These are phyloP conservation scores for Heterotis niloticus DNA, from an alignment of 2,113 vertebrate species.

Conservation along the genomic window DNA sequence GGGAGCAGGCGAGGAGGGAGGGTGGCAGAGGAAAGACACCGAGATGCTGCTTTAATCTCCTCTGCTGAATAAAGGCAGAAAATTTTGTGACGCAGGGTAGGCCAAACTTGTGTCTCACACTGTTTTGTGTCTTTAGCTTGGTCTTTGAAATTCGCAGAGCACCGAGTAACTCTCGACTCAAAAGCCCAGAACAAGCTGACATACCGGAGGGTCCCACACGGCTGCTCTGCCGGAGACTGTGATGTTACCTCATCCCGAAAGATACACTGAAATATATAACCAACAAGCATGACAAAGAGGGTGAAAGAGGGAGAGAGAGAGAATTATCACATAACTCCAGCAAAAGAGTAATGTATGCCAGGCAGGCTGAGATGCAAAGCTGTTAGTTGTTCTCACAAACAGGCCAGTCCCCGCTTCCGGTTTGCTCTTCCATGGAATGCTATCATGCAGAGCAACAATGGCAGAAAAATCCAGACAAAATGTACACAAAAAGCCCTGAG, in stretches of 20 bases:
- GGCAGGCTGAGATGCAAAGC: not conserved
- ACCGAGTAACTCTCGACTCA: not conserved
- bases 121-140: constrained; percentile 22
- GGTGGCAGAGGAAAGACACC: constrained; percentile 30
- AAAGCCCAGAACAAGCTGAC: not conserved
- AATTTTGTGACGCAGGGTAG: constrained; percentile 22
- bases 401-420: no score
- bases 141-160: not conserved
- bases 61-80: constrained; percentile 33
- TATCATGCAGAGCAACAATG: not conserved
- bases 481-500: not conserved
- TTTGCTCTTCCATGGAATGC: not conserved
- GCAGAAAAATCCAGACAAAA: not conserved
- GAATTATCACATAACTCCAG: not conserved
- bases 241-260: not conserved
- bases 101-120: constrained; percentile 12
- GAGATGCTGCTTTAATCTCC: constrained; percentile 31
- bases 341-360: not conserved
- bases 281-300: not conserved
- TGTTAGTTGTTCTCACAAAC: not conserved
- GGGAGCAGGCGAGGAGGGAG: not conserved
- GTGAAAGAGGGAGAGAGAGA: not conserved
- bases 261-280: not conserved
- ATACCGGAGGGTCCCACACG: not conserved
- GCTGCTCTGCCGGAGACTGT: not conserved